Base-by-base conservation (phyloP, 2,888 invertebrate species). In the Thalpophila matura region DNA sequence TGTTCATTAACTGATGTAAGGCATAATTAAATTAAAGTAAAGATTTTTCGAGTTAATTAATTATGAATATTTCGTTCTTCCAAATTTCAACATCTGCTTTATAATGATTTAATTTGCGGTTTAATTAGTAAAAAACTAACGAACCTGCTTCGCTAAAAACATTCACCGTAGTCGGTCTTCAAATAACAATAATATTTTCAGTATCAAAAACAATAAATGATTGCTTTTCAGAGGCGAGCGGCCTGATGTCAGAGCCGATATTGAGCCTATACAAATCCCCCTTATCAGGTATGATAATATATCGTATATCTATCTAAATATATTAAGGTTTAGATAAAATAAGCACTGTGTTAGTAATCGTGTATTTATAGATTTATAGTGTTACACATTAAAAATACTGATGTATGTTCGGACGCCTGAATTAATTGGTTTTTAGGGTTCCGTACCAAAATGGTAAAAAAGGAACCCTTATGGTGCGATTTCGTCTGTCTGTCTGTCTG, bases 251-350 rank as follows among this genome's bases (percentile, higher is more conserved):
- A 77, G 94, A 95, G 85, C 94, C 94, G 74, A 90, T 95, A 83
- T 86, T 95, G 86, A 95, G 94, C 87, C 89, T 95, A 80, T 94
- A 91, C 91, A 94, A 95, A 92, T 91, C 94, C 84, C 94, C 94
- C 74, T 85, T 94, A 89, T 91, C 94, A 94, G 94, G 94, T 94
- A 93, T 76, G 84, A 69, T 81, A 74, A 54, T 46, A 31, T 53
- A 35, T 45, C 46, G 42, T 38, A 42, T 49, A 42, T 37, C 47
- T 26, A 60, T 45, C 29, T 58, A 51, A 54, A 57, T 76, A 62
- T 66, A 65, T 71, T 59, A 62, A 58, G 49, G 50, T 31, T 33
- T 61, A 55, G 57, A 71, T 62, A 73, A 69, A 46, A 43, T 53
- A 60, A 61, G 45, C 20, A 18, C 10, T 14, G 24, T 49, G 33